Evolutionary conservation across 1,140 invertebrate species (phyloP), one percentile per base, ranked within the genome.

Genomic region (Ceratina australensis): DNA sequence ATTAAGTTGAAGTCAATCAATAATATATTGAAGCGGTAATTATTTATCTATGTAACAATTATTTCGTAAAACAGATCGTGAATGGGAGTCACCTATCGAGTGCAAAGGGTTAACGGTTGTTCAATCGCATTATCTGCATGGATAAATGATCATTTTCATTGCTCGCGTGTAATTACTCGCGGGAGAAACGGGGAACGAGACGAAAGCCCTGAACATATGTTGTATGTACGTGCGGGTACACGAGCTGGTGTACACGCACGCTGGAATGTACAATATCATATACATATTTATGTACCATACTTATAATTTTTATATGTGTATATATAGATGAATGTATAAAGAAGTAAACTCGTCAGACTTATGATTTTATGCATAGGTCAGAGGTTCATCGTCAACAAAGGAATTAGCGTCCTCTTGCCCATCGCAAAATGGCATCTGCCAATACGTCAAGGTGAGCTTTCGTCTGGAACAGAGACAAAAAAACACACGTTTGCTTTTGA

Each of bases 361-460:
- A 77, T 83, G 82, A 75, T 79, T 77, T 84, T 84, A 84, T 84
- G 54, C 83, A 83, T 78, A 83, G 66, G 50, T 83, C 82, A 78
- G 77, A 83, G 82, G 59, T 83, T 83, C 72, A 80, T 84, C 78
- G 72, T 84, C 82, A 84, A 84, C 78, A 84, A 84, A 84, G 66
- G 60, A 78, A 89, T 94, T 96, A 97, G 93, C 96, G 96, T 88
- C 97, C 97, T 92, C 97, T 94, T 86, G 97, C 97, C 97, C 97
- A 98, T 90, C 97, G 95, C 82, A 98, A 93, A 84, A 98, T 94
- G 87, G 97, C 97, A 92, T 98, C 97, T 60, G 97, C 97, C 89
- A 98, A 92, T 80, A 98, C 96, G 93, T 98, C 97, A 92, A 98
- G 93, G 92, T 98, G 97, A 84, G 97, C 97, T 92, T 98, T 98